Conservation (phyloP, 2,888 invertebrate species). For the Galerucella pusilla region DNA sequence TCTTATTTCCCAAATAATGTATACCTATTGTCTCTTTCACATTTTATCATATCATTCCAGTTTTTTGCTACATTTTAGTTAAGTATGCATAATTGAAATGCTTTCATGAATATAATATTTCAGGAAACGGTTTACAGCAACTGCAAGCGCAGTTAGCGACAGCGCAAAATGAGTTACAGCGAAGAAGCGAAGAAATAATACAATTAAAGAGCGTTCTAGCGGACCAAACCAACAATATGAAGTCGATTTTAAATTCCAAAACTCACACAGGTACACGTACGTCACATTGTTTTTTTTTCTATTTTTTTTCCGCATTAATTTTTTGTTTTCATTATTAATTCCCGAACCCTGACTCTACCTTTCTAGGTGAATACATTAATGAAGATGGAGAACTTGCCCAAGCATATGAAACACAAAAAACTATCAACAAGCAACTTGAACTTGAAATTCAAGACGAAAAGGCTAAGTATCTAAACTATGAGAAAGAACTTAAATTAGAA, state of each 20-base stretch:
- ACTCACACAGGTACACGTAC: slow-evolving; percentile 47
- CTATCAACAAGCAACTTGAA: slow-evolving; percentile 92
- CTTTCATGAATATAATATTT: not conserved
- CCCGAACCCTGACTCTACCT: slow-evolving; percentile 50
- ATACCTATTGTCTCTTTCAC: too few species aligned
- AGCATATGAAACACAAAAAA: slow-evolving; percentile 94
- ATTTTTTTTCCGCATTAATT: slow-evolving; percentile 38
- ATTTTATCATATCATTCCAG: too few species aligned
- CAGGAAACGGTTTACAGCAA: slow-evolving; percentile 66
- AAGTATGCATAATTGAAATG: too few species aligned
- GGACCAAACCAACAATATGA: slow-evolving; percentile 74
- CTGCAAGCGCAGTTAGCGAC: slow-evolving; percentile 79
- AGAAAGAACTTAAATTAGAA: slow-evolving; percentile 80
- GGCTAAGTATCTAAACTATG: slow-evolving; percentile 78
- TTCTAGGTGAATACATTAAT: slow-evolving; percentile 69
- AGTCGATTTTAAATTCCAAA: slow-evolving; percentile 69
- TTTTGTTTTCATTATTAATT: slow-evolving; percentile 41
- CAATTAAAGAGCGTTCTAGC: slow-evolving; percentile 89
- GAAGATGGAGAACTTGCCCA: slow-evolving; percentile 91
- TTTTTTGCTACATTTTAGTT: too few species aligned
- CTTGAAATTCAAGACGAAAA: slow-evolving; percentile 88
- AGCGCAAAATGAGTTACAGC: slow-evolving; percentile 85
- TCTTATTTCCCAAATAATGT: too few species aligned
- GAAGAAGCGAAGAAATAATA: slow-evolving; percentile 89
- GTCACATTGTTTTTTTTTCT: slow-evolving; percentile 19